Evolutionary conservation across 2,888 invertebrate genomes (phyloP), one percentile per base, ranked within the genome.

Genomic region (Merodon equestris): DNA sequence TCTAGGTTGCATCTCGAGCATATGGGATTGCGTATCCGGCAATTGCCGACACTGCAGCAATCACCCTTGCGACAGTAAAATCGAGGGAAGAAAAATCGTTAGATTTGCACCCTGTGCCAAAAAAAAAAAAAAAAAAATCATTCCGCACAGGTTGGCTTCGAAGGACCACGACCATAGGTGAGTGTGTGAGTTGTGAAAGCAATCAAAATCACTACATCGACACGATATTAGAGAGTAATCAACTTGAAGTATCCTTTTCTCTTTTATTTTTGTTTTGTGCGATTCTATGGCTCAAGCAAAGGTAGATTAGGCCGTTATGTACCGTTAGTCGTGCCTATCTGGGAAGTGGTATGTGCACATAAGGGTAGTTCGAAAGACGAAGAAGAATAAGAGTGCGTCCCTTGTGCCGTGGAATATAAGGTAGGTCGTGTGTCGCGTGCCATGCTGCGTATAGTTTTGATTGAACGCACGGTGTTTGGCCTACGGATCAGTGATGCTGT

Each of bases 341-440:
- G 54, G 54, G 42, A 63, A 17, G 14, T 66, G 75, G 75, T 75
- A 70, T 75, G 66, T 27, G 27, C 7, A 27, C 27, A 48, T 57
- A 60, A 58, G 74, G 68, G 74, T 70, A 14, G 51, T 48, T 9
- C 47, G 47, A 14, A 12, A 42, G 15, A 27, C 7, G 27, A 27
- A 27, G 27, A 27, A 27, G 27, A 7, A 27, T 27, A 45, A 42
- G 27, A 15, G 57, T 54, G 64, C 70, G 67, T 74, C 60, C 50
- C 60, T 63, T 63, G 58, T 51, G 58, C 40, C 19, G 53, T 27
- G 54, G 58, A 40, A 51, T 54, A 79, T 71, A 45, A 71, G 75
- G 81, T 81, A 81, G 81, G 81, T 81, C 79, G 79, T 70, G 74
- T 79, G 79, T 79, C 81, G 81, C 81, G 81, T 81, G 81, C 75